Evolutionary conservation across 2,888 invertebrate species (phyloP), one percentile per base, ranked within the genome.

Genomic region (Plutella xylostella): DNA sequence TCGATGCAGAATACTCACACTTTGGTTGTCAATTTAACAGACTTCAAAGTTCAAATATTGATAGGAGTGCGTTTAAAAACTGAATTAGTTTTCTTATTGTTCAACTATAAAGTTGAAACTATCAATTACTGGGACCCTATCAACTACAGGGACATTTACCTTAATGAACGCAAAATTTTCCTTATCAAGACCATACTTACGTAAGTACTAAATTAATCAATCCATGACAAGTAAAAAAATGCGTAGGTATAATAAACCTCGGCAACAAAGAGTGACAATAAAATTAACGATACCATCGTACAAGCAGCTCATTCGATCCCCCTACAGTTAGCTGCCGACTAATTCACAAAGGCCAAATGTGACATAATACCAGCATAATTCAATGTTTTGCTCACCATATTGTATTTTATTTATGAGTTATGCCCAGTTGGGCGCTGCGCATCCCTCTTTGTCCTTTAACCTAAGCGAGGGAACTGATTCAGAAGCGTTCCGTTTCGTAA

Each of bases 341-440:
- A 80, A 80, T 82, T 80, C 71, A 78, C 80, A 82, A 82, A 82
- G 80, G 79, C 80, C 83, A 82, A 82, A 82, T 83, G 83, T 82
- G 83, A 82, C 82, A 80, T 83, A 83, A 83, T 83, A 80, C 79
- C 77, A 56, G 74, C 79, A 83, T 82, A 83, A 83, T 83, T 80
- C 82, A 83, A 82, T 84, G 83, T 85, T 85, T 82, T 84, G 84
- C 82, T 83, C 84, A 84, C 85, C 84, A 85, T 85, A 85, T 85
- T 85, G 82, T 83, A 78, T 77, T 84, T 84, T 84, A 85, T 85
- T 85, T 85, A 85, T 84, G 82, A 82, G 80, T 80, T 77, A 83
- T 82, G 78, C 73, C 56, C 72, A 62, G 73, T 68, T 70, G 72
- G 70, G 57, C 68, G 56, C 64, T 45, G 33, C 55, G 49, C 53